Conservation (phyloP, 2,113 vertebrate genomes). For the Dryoscopus gambensis region DNA sequence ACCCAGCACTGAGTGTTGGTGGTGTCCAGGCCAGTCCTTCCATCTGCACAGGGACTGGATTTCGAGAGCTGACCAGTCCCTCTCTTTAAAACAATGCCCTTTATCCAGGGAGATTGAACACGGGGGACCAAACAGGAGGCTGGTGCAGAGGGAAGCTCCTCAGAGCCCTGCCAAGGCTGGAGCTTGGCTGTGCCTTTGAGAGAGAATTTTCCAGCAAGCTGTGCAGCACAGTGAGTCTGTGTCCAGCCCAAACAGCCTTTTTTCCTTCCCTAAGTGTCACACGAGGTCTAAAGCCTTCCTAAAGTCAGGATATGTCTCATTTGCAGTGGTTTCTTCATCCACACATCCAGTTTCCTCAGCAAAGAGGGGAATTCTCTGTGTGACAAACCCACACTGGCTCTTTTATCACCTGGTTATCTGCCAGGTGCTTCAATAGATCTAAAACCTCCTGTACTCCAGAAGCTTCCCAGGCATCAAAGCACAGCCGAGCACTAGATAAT, state of each 20-base stretch:
- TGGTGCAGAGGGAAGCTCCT: background rate
- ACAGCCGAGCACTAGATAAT: background rate
- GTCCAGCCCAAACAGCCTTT: background rate
- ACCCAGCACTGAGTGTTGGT: background rate
- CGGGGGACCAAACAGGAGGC: background rate
- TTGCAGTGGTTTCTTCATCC: background rate
- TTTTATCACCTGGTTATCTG: background rate
- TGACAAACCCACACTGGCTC: background rate
- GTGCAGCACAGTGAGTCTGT: background rate
- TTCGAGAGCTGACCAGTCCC: background rate
- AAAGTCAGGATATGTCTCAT: background rate
- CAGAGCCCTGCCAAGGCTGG: background rate
- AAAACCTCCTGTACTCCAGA: background rate
- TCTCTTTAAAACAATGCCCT: background rate
- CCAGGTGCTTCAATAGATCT: background rate
- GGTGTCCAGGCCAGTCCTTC: background rate
- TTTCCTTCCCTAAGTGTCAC: background rate
- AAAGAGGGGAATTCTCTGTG: background rate
- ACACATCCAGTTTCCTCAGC: background rate
- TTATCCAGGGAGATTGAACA: background rate
- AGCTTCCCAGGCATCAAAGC: background rate
- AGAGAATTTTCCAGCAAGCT: background rate
- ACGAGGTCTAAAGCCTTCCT: background rate
- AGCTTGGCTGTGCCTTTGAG: accelerated
- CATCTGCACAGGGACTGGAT: background rate